These are phyloP conservation scores for Mamestra brassicae DNA, from an alignment of 2,888 invertebrate species.

Conservation along the genomic window DNA sequence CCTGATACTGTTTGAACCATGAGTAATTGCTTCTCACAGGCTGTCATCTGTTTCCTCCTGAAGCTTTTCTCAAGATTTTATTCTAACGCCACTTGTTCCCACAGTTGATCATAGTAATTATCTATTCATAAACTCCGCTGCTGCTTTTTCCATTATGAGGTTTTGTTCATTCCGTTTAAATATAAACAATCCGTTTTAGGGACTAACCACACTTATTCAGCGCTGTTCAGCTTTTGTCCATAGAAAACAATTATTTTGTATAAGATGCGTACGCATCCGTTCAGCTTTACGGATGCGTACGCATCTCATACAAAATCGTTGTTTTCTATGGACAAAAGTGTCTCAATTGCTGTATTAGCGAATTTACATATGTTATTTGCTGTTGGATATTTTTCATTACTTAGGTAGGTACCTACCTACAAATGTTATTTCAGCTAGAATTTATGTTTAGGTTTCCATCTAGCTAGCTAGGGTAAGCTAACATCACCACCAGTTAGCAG, in stretches of 20 bases:
- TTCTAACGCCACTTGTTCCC: conserved; percentile 36
- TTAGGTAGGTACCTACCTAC: too few relatives aligned
- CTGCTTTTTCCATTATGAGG: conserved; percentile 13
- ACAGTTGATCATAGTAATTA: conserved; percentile 53
- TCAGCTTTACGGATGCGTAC: too few relatives aligned
- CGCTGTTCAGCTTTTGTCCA: too few relatives aligned
- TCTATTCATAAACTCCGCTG: conserved; percentile 49
- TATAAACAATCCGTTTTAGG: conserved; percentile 20
- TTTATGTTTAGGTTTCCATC: neutral
- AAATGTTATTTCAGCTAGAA: conserved; percentile 27
- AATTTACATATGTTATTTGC: conserved; percentile 11
- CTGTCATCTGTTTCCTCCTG: neutral
- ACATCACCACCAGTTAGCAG: too few relatives aligned
- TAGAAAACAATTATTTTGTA: too few relatives aligned
- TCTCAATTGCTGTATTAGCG: conserved; percentile 24
- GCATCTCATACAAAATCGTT: too few relatives aligned
- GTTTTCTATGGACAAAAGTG: too few relatives aligned
- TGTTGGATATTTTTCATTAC: conserved; percentile 16
- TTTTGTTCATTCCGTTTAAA: conserved; percentile 10
- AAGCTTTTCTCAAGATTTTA: conserved; percentile 48
- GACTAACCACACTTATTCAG: too few relatives aligned
- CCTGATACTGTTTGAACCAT: neutral
- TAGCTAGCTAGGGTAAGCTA: neutral
- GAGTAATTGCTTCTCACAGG: conserved; percentile 30
- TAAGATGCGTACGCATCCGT: too few relatives aligned